Evolutionary conservation across 2,797 vertebrate genomes (phyloP).

Genomic region (Tadarida brasiliensis): DNA sequence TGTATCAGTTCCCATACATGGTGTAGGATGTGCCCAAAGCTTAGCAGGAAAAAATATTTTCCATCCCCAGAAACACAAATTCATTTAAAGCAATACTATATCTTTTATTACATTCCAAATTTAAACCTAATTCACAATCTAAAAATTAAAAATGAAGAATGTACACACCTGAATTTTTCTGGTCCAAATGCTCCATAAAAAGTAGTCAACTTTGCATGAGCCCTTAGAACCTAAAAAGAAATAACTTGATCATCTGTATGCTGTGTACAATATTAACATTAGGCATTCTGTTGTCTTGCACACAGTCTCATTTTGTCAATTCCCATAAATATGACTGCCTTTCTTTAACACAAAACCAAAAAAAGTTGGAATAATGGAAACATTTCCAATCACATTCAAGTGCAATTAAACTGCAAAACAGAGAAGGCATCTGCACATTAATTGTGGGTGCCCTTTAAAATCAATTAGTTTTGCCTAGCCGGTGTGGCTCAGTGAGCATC

Average conservation of each 20-base stretch:
- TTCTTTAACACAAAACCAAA: slow-evolving; percentile 25
- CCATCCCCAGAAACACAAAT: background rate
- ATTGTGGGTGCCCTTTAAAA: background rate
- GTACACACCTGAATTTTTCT: slow-evolving; percentile 94
- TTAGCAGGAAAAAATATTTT: background rate
- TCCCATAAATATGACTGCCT: background rate
- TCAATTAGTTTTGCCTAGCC: background rate
- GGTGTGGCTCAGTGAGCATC: too few species aligned
- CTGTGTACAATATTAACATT: background rate
- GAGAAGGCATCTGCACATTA: background rate
- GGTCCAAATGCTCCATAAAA: slow-evolving; percentile 94
- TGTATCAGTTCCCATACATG: background rate
- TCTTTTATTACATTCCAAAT: slow-evolving; percentile 29
- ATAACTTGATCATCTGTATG: background rate
- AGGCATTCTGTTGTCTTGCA: background rate
- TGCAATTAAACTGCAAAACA: background rate
- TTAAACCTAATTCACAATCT: background rate
- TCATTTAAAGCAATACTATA: background rate
- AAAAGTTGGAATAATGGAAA: background rate
- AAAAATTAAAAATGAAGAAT: background rate
- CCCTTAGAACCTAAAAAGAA: slow-evolving; percentile 90
- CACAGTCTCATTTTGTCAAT: background rate
- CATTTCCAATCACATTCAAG: background rate
- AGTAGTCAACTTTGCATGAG: slow-evolving; percentile 93
- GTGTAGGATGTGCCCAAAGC: background rate